Percentiles rank a stretch among this genome's conserved stretches.
phyloP scores from a whole-genome alignment of 1,140 invertebrate species.

The Ladona fulva region DNA sequence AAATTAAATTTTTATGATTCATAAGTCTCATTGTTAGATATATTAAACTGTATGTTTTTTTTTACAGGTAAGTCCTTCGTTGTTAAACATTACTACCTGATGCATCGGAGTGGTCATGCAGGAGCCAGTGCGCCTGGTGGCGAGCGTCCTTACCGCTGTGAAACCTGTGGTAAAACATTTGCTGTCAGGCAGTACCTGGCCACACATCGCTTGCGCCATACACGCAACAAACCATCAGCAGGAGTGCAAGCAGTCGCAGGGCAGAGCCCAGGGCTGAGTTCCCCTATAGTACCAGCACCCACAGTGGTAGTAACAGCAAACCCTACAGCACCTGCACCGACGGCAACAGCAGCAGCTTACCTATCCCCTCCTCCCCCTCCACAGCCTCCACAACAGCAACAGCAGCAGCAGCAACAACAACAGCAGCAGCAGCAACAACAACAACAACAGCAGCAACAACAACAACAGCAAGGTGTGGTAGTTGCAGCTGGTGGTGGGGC shows the following conservation, averaged over 20 bases:
- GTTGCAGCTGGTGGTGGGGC: slow-evolving; percentile 30
- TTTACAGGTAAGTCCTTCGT: slow-evolving; percentile 46
- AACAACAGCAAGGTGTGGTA: slow-evolving; percentile 17
- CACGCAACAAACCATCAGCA: slow-evolving; percentile 25
- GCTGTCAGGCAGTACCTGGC: slow-evolving; percentile 41
- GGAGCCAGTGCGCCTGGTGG: slow-evolving; percentile 37
- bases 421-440: slow-evolving; percentile 24
- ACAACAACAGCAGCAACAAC: slow-evolving; percentile 22
- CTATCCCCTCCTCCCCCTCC: slow-evolving; percentile 13
- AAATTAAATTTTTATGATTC: too few species aligned
- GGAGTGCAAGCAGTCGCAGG: slow-evolving; percentile 22
- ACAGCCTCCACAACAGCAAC: slow-evolving; percentile 21
- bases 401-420: slow-evolving; percentile 20
- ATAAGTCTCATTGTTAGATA: too few species aligned
- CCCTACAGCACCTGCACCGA: slow-evolving; percentile 26
- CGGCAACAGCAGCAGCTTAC: slow-evolving; percentile 20
- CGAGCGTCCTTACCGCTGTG: slow-evolving; percentile 42
- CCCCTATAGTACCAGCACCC: neutral
- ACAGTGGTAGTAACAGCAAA: slow-evolving; percentile 5
- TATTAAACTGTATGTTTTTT: neutral
- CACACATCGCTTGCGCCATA: slow-evolving; percentile 41
- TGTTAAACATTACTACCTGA: slow-evolving; percentile 55
- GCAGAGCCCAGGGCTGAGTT: slow-evolving; percentile 16
- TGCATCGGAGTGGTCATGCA: slow-evolving; percentile 45
- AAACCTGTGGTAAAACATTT: slow-evolving; percentile 45